Evolutionary conservation across 1,140 invertebrate species (phyloP).

Genomic region (Euwallacea similis): DNA sequence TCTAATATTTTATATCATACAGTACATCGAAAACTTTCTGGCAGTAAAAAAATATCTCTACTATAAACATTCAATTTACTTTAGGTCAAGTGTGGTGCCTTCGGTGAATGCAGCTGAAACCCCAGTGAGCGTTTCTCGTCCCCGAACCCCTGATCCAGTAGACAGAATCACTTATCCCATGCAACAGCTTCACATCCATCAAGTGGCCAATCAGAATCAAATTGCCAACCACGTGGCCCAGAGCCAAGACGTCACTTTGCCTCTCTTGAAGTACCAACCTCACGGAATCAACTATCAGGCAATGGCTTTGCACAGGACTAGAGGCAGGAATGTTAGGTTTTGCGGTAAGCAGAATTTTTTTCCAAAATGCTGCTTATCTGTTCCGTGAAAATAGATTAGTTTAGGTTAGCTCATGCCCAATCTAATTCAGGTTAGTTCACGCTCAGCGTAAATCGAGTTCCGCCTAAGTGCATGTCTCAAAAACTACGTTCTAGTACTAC

Average conservation of each 20-base stretch:
- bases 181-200: conserved; percentile 59
- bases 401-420: background rate
- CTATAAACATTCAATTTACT: background rate
- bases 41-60: background rate
- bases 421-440: background rate
- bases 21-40: background rate
- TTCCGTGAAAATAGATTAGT: too few relatives aligned
- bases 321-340: conserved; percentile 83
- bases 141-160: conserved; percentile 47
- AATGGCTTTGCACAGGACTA: conserved; percentile 73
- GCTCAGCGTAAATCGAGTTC: too few relatives aligned
- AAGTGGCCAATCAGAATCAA: conserved; percentile 45
- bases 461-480: too few relatives aligned
- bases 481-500: too few relatives aligned
- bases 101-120: background rate
- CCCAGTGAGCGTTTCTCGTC: conserved; percentile 11
- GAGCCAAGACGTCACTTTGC: conserved; percentile 55
- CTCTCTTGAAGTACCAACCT: conserved; percentile 68
- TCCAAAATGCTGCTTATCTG: too few relatives aligned
- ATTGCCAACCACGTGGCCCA: conserved; percentile 30
- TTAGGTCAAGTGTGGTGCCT: conserved; percentile 19
- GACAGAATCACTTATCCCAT: conserved; percentile 61
- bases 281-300: conserved; percentile 65
- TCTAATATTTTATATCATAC: background rate
- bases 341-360: conserved; percentile 43